Base-by-base conservation (phyloP, 1,140 invertebrate genomes). In the Colletes latitarsis region DNA sequence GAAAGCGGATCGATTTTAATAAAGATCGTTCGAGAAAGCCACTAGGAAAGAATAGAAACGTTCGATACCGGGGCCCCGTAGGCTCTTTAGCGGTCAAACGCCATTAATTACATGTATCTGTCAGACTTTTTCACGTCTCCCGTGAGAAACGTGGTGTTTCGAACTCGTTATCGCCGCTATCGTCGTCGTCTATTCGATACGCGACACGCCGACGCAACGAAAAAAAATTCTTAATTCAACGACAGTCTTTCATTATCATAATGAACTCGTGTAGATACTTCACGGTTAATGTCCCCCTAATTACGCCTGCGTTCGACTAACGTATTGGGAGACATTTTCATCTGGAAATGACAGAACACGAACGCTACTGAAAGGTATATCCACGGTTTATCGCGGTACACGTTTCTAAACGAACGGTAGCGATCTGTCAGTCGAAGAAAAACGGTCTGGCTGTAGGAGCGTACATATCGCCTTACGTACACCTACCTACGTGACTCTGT, bases 351-450 rank as follows among this genome's bases (percentile, higher is more conserved):
- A 85, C 73, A 81, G 68, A 63, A 73, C 55, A 79, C 72, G 73
- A 73, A 75, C 43, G 73, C 69, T 67, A 81, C 72, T 75, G 69
- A 77, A 64, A 57, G 64, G 64, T 57, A 15, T 71, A 72, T 82
- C 70, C 67, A 14, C n/a, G 69, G 53, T 63, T 79, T 85, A 84
- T 85, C 78, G 79, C 72, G 43, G 39, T 70, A 63, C 67, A 81
- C 81, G 86, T 82, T 88, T 84, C 80, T 77, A 73, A 81, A 76
- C 80, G 74, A 82, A 88, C 88, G 82, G 88, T 89, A 88, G 88
- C 88, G 82, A 88, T 86, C 85, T 88, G 86, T 86, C 88, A 81
- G 76, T 62, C 43, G 73, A 82, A 84, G 86, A 88, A 88, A 88
- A 88, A 88, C 72, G 60, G 80, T 81, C 60, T 74, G 76, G 75